Evolutionary conservation across 2,888 invertebrate species (phyloP).

Genomic region (Acanthosepion pharaonis): DNA sequence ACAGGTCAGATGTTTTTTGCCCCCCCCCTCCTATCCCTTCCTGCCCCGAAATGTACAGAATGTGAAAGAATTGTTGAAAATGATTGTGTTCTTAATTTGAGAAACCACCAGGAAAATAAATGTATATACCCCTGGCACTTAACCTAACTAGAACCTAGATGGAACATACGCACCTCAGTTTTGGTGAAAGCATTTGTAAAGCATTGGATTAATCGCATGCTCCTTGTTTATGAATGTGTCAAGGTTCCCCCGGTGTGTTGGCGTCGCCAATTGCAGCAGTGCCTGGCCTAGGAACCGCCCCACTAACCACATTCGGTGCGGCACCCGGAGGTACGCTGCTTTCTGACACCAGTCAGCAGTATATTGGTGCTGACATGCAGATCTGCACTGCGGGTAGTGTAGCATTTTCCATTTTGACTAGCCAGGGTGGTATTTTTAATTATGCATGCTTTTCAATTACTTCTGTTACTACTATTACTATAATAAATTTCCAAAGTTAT

Average conservation of each 20-base stretch:
- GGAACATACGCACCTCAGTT: conserved; percentile 43
- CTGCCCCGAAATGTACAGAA: too few species aligned
- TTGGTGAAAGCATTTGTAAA: conserved; percentile 42
- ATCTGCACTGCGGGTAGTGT: conserved; percentile 48
- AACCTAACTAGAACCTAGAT: neutral
- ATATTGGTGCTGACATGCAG: conserved; percentile 48
- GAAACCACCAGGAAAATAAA: neutral
- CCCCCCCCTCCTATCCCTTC: neutral
- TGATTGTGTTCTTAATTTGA: neutral
- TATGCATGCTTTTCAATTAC: conserved; percentile 17
- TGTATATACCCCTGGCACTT: neutral
- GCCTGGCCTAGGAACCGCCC: conserved; percentile 88
- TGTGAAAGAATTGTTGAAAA: neutral
- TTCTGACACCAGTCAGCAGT: conserved; percentile 48
- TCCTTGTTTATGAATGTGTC: conserved; percentile 54
- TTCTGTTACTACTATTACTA: neutral
- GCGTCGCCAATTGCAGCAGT: conserved; percentile 85
- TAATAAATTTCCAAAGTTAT: neutral
- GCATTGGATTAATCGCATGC: conserved; percentile 55
- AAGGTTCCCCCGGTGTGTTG: conserved; percentile 84
- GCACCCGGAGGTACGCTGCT: conserved; percentile 63
- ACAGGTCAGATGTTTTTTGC: neutral
- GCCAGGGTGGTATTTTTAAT: conserved; percentile 47
- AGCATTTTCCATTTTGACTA: conserved; percentile 47
- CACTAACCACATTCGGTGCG: conserved; percentile 77